Evolutionary conservation across 2,113 vertebrate genomes (phyloP).

Genomic region (Sterna hirundo): DNA sequence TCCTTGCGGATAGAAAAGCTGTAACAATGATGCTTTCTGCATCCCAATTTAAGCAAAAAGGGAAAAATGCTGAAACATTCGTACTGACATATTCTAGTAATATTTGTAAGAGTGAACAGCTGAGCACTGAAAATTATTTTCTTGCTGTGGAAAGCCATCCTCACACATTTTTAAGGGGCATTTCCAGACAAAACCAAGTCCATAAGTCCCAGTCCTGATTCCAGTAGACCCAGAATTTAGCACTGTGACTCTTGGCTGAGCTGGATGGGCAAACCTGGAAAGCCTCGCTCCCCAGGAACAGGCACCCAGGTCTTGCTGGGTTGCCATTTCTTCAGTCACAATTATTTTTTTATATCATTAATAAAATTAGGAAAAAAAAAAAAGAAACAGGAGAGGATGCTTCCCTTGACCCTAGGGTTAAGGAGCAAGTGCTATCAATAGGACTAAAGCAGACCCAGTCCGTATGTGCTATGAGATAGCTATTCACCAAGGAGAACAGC

Average conservation of each 20-base stretch:
- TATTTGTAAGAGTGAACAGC: neutral
- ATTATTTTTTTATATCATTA: neutral
- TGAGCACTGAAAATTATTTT: neutral
- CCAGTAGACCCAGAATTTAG: neutral
- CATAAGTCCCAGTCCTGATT: neutral
- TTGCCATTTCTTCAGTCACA: neutral
- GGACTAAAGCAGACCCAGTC: neutral
- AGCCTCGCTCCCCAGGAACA: neutral
- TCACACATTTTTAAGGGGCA: neutral
- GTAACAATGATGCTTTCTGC: neutral
- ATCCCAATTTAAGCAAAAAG: neutral
- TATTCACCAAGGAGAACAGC: slow-evolving; percentile 18
- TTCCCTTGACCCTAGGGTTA: neutral
- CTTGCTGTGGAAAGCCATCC: neutral
- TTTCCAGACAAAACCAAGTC: neutral
- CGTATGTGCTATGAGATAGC: neutral
- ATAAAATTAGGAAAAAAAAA: neutral
- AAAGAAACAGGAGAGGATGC: neutral
- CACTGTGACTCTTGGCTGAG: neutral
- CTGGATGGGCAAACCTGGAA: neutral
- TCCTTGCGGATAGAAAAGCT: neutral
- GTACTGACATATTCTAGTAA: neutral
- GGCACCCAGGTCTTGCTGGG: neutral
- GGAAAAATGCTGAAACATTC: neutral
- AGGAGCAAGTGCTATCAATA: neutral